These are phyloP conservation scores for Dryobota labecula DNA, from an alignment of 2,888 invertebrate species.

Conservation along the genomic window DNA sequence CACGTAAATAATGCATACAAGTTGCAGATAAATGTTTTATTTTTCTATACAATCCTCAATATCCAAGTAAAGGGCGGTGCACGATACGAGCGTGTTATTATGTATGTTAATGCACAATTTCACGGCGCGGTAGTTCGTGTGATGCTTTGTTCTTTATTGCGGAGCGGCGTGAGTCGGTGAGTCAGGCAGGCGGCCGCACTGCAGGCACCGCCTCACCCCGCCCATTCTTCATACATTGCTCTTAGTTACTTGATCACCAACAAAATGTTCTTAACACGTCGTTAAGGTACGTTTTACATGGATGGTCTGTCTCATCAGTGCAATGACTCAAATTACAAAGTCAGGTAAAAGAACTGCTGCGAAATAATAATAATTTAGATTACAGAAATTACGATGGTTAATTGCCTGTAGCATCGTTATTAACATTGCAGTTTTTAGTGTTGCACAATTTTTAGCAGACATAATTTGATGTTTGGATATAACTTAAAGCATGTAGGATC, in stretches of 20 bases:
- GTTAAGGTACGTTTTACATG: slow-evolving; percentile 39
- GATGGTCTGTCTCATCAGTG: slow-evolving; percentile 26
- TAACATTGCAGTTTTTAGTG: slow-evolving; percentile 45
- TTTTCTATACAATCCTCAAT: slow-evolving; percentile 51
- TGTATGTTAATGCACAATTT: slow-evolving; percentile 72
- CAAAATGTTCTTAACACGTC: slow-evolving; percentile 34
- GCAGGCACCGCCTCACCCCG: slow-evolving; percentile 62
- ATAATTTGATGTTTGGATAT: slow-evolving; percentile 16
- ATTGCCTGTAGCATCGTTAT: slow-evolving; percentile 44
- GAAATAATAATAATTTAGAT: slow-evolving; percentile 39
- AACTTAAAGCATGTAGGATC: slow-evolving; percentile 3
- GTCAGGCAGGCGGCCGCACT: slow-evolving; percentile 65
- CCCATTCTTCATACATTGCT: slow-evolving; percentile 57
- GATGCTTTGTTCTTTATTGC: slow-evolving; percentile 70
- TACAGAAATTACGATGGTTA: slow-evolving; percentile 41
- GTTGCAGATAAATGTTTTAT: slow-evolving; percentile 38
- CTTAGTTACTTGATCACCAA: slow-evolving; percentile 36
- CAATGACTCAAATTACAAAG: slow-evolving; percentile 45
- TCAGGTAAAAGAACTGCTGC: slow-evolving; percentile 24
- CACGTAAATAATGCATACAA: slow-evolving; percentile 36
- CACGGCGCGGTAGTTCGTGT: slow-evolving; percentile 67
- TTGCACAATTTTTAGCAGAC: slow-evolving; percentile 33
- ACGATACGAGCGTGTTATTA: slow-evolving; percentile 66
- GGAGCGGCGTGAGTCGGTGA: slow-evolving; percentile 54
- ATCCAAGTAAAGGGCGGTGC: slow-evolving; percentile 58